A percentile compares a stretch with the other conserved stretches of the same genome.
phyloP scores from a whole-genome alignment of 2,113 vertebrate species.

The Dromaius novaehollandiae region DNA sequence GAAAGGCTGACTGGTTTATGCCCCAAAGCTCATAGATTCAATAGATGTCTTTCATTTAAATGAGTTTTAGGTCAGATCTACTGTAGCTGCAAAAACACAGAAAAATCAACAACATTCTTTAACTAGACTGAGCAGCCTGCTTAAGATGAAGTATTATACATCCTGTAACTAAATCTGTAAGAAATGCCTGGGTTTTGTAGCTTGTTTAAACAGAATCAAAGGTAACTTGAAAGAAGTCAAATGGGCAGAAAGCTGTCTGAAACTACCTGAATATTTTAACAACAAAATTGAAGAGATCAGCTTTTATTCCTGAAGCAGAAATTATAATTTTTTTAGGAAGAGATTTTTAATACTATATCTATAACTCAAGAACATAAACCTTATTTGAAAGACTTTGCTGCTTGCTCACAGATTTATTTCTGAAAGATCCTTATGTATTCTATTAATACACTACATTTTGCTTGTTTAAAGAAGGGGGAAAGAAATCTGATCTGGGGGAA shows the following conservation, averaged over 20 bases:
- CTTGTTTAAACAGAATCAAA: conserved; percentile 1
- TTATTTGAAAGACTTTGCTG: not conserved
- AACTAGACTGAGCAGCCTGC: not conserved
- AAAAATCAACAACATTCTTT: conserved; percentile 18
- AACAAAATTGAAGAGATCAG: not conserved
- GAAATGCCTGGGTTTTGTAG: not conserved
- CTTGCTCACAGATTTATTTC: not conserved
- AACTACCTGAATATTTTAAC: not conserved
- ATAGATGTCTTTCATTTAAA: conserved; percentile 43
- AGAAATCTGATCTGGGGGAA: not conserved
- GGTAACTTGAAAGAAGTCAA: not conserved
- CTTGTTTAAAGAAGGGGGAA: not conserved
- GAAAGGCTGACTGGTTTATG: conserved; percentile 38
- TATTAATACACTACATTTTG: not conserved
- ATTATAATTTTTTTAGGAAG: not conserved
- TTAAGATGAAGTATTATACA: not conserved
- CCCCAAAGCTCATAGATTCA: conserved; percentile 15
- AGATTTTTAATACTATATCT: not conserved
- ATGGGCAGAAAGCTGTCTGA: not conserved
- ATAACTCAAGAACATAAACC: not conserved
- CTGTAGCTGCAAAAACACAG: not conserved
- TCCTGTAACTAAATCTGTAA: not conserved
- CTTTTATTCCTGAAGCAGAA: not conserved
- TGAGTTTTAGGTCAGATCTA: not conserved
- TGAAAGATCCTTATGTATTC: not conserved